Evolutionary conservation across 2,113 vertebrate genomes (phyloP).

Genomic region (Patagioenas fasciata): DNA sequence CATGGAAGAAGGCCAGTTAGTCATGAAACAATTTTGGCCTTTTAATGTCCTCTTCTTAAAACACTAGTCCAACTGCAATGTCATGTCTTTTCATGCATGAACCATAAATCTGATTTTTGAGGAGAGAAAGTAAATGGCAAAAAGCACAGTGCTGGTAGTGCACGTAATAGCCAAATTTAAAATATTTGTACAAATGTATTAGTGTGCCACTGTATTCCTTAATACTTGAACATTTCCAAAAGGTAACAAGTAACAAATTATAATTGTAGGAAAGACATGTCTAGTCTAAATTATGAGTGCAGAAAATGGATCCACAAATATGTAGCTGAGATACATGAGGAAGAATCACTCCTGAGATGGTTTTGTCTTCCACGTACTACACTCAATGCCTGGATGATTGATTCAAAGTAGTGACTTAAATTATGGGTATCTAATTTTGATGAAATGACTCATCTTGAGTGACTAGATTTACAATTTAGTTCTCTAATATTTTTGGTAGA

Average conservation of each 20-base stretch:
- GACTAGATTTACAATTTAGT: background rate
- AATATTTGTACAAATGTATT: background rate
- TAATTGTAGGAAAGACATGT: background rate
- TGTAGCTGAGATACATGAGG: background rate
- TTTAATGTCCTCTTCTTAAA: background rate
- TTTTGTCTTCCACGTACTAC: background rate
- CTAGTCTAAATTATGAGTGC: background rate
- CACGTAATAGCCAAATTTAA: background rate
- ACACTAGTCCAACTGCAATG: background rate
- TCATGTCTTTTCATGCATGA: background rate
- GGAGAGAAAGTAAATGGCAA: background rate
- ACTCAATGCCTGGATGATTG: background rate
- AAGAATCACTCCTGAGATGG: background rate
- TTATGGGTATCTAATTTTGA: background rate
- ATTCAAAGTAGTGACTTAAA: background rate
- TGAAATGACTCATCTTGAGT: background rate
- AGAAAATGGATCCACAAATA: background rate
- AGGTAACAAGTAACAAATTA: background rate
- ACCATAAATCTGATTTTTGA: background rate
- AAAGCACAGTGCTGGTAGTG: background rate
- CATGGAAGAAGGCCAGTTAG: background rate
- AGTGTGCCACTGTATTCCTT: background rate
- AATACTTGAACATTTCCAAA: background rate
- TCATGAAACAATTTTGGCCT: background rate
- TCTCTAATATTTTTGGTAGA: background rate